These are phyloP conservation scores for Perizoma flavofasciatum DNA, from an alignment of 2,888 invertebrate genomes.

Conservation along the genomic window DNA sequence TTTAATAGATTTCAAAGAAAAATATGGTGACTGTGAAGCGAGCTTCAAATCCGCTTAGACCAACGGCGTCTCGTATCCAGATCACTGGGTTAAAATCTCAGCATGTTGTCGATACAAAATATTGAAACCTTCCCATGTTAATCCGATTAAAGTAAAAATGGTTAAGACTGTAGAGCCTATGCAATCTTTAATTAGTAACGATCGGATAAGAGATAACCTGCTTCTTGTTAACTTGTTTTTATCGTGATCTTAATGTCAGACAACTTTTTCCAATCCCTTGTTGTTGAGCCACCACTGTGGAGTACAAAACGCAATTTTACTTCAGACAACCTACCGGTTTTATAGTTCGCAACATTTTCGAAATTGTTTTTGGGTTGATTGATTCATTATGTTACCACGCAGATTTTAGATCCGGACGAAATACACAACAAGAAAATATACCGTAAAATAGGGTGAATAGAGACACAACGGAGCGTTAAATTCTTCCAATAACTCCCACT, in stretches of 20 bases:
- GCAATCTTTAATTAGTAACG: constrained; percentile 1
- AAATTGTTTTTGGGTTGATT: constrained; percentile 20
- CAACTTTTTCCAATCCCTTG: too few relatives aligned
- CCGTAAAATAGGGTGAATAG: too few relatives aligned
- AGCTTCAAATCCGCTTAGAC: constrained; percentile 47
- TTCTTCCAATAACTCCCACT: too few relatives aligned
- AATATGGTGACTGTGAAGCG: constrained; percentile 47
- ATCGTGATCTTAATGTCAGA: too few relatives aligned
- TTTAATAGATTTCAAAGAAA: constrained; percentile 45
- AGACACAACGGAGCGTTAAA: too few relatives aligned
- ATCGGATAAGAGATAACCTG: background rate
- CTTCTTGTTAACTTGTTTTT: too few relatives aligned
- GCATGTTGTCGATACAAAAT: constrained; percentile 23
- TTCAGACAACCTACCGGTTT: background rate
- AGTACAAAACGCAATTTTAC: background rate
- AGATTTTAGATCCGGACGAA: background rate
- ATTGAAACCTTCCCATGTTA: constrained; percentile 23
- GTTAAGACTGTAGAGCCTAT: background rate
- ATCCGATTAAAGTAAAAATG: constrained; percentile 11
- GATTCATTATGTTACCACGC: constrained; percentile 2
- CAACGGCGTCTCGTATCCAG: constrained; percentile 16
- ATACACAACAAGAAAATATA: too few relatives aligned
- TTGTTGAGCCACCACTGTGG: background rate
- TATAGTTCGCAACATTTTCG: background rate
- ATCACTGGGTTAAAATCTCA: constrained; percentile 20